Percentiles rank a stretch among this genome's conserved stretches.
Conservation (phyloP, 2,888 invertebrate genomes). For the Synanthedon tipuliformis region DNA sequence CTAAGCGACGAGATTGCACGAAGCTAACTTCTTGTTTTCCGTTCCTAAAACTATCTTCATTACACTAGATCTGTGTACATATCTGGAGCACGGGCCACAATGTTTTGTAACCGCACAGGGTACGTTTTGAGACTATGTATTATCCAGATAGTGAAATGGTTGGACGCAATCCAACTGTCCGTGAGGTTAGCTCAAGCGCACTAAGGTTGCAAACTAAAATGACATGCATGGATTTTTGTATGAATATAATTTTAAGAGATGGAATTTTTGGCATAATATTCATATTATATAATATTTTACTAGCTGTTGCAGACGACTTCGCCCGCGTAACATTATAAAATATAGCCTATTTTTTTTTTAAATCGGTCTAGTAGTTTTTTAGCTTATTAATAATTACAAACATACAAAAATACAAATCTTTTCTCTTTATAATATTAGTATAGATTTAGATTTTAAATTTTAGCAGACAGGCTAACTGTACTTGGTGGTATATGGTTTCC, state of each 20-base stretch:
- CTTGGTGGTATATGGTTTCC: too few relatives aligned
- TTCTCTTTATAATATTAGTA: too few relatives aligned
- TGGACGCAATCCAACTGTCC: constrained; percentile 44
- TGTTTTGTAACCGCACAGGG: constrained; percentile 15
- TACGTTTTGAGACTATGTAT: background rate
- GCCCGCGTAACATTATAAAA: too few relatives aligned
- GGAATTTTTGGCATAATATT: too few relatives aligned
- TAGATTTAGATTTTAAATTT: too few relatives aligned
- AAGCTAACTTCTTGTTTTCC: constrained; percentile 57
- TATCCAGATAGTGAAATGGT: constrained; percentile 30
- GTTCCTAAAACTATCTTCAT: constrained; percentile 62
- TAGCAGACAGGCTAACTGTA: too few relatives aligned
- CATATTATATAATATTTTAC: background rate
- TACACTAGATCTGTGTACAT: constrained; percentile 40
- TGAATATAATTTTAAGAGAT: background rate
- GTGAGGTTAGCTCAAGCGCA: background rate
- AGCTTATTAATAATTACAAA: too few relatives aligned
- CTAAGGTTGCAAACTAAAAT: background rate
- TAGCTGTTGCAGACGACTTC: too few relatives aligned
- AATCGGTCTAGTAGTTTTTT: too few relatives aligned
- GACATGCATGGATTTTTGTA: background rate
- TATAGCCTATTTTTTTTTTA: too few relatives aligned
- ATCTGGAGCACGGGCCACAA: constrained; percentile 16
- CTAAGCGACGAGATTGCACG: constrained; percentile 55
- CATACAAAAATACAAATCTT: too few relatives aligned